Conservation (phyloP, 2,888 invertebrate species). For the Hydrotaea diabolus region DNA sequence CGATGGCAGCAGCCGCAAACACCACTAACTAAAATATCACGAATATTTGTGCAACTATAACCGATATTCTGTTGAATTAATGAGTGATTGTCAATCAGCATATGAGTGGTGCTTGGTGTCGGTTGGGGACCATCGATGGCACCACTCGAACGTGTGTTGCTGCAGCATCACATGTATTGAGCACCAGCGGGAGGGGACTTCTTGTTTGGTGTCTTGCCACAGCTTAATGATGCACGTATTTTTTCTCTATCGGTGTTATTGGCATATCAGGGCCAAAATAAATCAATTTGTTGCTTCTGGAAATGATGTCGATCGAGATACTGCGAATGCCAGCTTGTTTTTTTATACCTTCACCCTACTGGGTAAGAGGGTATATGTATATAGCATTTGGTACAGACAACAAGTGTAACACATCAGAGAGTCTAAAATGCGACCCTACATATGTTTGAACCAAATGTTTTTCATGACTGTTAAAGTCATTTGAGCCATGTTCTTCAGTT, state of each 20-base stretch:
- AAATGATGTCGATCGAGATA: not conserved
- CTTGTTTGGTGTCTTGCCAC: conserved; percentile 2
- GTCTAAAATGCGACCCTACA: too few relatives aligned
- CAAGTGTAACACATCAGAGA: too few relatives aligned
- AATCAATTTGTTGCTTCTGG: conserved; percentile 25
- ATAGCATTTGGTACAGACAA: too few relatives aligned
- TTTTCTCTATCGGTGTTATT: not conserved
- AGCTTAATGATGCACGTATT: not conserved
- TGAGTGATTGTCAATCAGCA: conserved; percentile 60
- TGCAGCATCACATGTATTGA: not conserved
- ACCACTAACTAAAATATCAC: conserved; percentile 54
- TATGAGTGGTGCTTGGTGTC: conserved; percentile 11
- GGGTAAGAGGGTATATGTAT: too few relatives aligned
- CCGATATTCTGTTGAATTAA: conserved; percentile 55
- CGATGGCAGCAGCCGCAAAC: not conserved
- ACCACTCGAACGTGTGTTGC: not conserved
- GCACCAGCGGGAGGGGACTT: not conserved
- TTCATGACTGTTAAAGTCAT: too few relatives aligned
- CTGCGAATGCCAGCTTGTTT: not conserved
- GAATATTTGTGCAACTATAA: conserved; percentile 57
- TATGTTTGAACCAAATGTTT: too few relatives aligned
- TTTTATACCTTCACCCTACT: too few relatives aligned
- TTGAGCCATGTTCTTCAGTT: too few relatives aligned
- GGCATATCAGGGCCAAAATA: conserved; percentile 27
- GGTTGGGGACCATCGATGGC: not conserved